These are phyloP conservation scores for Mythimna impura DNA, from an alignment of 2,888 invertebrate genomes.

Conservation along the genomic window DNA sequence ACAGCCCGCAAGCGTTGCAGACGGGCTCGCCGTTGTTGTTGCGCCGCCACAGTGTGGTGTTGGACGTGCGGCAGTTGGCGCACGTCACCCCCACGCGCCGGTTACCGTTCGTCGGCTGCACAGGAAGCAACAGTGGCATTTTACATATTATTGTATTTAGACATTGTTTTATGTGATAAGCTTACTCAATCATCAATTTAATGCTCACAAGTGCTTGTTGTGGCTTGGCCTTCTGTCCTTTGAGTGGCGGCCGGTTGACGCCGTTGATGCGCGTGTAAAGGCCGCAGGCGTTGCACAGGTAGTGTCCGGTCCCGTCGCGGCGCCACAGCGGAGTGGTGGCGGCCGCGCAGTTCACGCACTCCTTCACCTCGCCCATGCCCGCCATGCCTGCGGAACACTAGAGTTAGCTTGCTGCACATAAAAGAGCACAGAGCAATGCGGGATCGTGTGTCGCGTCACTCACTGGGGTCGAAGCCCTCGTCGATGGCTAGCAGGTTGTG, in stretches of 20 bases:
- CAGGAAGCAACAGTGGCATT: conserved; percentile 12
- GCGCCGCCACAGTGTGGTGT: conserved; percentile 98
- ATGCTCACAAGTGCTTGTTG: conserved; percentile 88
- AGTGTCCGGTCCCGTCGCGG: conserved; percentile 99
- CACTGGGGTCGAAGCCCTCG: conserved; percentile 88
- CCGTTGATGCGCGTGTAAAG: conserved; percentile 95
- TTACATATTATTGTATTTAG: conserved; percentile 23
- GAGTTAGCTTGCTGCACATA: conserved; percentile 4
- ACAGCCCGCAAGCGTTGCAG: conserved; percentile 99
- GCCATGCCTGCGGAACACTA: conserved; percentile 76
- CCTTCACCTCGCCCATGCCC: conserved; percentile 92
- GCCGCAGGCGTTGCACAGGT: conserved; percentile 99
- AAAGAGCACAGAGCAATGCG: background rate
- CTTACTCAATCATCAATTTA: background rate
- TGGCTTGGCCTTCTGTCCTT: conserved; percentile 92
- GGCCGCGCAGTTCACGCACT: conserved; percentile 98
- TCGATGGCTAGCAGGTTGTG: conserved; percentile 85
- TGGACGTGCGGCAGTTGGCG: conserved; percentile 97
- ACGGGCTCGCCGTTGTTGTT: conserved; percentile 98
- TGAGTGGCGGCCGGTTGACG: conserved; percentile 93
- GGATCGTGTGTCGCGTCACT: conserved; percentile 58
- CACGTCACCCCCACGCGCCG: conserved; percentile 95
- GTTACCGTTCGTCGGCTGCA: conserved; percentile 90
- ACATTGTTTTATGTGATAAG: background rate
- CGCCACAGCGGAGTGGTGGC: conserved; percentile 98